A percentile compares a stretch with the other conserved stretches of the same genome.
Evolutionary conservation across 2,888 invertebrate genomes (phyloP).

Genomic region (Caenorhabditis drosophilae): DNA sequence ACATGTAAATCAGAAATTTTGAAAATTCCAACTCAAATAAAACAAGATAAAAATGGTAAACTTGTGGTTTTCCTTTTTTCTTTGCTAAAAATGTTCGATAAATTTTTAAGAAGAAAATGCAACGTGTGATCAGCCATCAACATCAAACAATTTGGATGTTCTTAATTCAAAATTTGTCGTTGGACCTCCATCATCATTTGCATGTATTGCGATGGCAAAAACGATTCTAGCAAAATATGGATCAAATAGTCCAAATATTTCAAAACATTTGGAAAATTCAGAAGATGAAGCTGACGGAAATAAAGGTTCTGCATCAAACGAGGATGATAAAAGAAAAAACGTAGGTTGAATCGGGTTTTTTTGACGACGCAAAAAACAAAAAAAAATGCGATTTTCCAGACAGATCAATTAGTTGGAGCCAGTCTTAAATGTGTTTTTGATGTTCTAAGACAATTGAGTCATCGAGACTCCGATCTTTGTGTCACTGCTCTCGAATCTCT

Average conservation of each 20-base stretch:
- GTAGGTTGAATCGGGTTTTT: conserved; percentile 10
- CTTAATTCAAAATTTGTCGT: conserved; percentile 45
- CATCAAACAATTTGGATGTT: conserved; percentile 6
- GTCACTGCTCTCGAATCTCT: conserved; percentile 83
- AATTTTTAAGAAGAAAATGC: neutral
- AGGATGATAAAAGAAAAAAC: conserved; percentile 17
- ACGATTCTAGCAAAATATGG: conserved; percentile 42
- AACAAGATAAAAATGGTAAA: conserved; percentile 11
- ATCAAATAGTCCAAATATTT: neutral
- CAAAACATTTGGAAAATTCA: neutral
- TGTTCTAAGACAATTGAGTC: conserved; percentile 84
- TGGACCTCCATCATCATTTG: conserved; percentile 57
- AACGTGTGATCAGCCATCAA: conserved; percentile 1
- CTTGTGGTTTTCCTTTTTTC: neutral
- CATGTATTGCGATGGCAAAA: conserved; percentile 53
- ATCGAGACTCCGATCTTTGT: conserved; percentile 83
- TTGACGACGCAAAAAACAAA: neutral
- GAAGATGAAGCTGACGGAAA: conserved; percentile 21
- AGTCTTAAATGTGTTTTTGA: conserved; percentile 82
- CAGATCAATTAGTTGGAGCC: conserved; percentile 70
- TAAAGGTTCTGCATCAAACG: conserved; percentile 6
- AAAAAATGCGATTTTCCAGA: conserved; percentile 21
- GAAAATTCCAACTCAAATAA: conserved; percentile 11
- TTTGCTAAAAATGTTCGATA: neutral
- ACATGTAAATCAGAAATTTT: conserved; percentile 28